Evolutionary conservation across 2,888 invertebrate genomes (phyloP).

Genomic region (Hypomecis atomaria): DNA sequence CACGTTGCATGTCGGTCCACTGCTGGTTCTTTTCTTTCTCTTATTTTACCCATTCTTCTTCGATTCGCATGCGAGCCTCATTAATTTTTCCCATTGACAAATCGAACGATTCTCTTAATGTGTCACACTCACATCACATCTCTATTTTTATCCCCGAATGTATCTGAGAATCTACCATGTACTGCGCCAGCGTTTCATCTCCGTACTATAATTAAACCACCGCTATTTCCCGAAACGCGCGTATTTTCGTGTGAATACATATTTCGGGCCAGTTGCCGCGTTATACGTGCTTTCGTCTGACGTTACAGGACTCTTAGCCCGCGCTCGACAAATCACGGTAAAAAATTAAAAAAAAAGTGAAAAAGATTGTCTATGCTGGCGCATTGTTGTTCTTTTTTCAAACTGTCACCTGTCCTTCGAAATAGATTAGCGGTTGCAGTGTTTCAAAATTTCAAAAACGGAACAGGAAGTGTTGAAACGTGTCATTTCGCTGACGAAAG

Average conservation of each 20-base stretch:
- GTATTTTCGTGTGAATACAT: conserved; percentile 65
- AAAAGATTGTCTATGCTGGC: conserved; percentile 15
- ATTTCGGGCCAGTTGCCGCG: conserved; percentile 67
- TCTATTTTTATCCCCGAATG: conserved; percentile 1
- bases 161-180: conserved; percentile 29
- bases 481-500: conserved; percentile 56
- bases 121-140: not conserved
- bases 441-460: conserved; percentile 51
- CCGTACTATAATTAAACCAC: conserved; percentile 66
- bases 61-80: too few relatives aligned
- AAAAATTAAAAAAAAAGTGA: conserved; percentile 27
- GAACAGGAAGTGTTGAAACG: conserved; percentile 61
- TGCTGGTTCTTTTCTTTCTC: too few relatives aligned
- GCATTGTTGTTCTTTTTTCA: conserved; percentile 26
- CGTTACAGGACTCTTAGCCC: conserved; percentile 68
- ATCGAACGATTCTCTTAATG: too few relatives aligned
- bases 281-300: conserved; percentile 64
- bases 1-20: too few relatives aligned
- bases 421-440: conserved; percentile 31
- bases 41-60: too few relatives aligned
- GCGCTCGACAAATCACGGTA: conserved; percentile 67
- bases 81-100: too few relatives aligned
- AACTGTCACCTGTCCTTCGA: conserved; percentile 26
- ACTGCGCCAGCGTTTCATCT: conserved; percentile 43
- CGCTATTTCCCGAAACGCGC: conserved; percentile 68